phyloP scores from a whole-genome alignment of 2,797 vertebrate species.

The Saxicola maurus region DNA sequence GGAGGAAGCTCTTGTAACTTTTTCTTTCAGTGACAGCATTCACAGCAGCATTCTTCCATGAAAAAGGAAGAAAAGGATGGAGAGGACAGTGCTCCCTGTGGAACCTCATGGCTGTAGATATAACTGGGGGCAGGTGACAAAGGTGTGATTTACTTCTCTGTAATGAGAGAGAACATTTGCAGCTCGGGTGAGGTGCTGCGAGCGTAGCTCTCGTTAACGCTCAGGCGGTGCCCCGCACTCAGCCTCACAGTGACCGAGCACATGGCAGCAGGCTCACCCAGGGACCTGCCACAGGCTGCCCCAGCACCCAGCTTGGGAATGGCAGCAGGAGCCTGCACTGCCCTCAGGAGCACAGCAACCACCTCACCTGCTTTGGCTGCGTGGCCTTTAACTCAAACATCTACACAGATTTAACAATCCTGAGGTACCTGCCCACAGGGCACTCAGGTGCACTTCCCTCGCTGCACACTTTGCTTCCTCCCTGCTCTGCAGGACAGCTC shows the following conservation, averaged over 20 bases:
- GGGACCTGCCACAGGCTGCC: not conserved
- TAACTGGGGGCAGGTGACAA: not conserved
- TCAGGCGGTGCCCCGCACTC: accelerated
- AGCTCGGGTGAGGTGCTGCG: not conserved
- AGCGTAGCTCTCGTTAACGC: not conserved
- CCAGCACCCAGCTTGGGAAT: accelerated
- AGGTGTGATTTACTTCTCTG: not conserved
- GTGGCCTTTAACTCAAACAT: not conserved
- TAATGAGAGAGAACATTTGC: not conserved
- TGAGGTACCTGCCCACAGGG: not conserved
- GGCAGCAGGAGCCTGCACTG: not conserved
- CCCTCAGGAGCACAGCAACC: not conserved
- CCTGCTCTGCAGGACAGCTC: not conserved
- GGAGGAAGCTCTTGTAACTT: constrained; percentile 15
- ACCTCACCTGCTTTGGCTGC: accelerated
- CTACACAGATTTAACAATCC: not conserved
- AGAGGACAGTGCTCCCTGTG: not conserved
- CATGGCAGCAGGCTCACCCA: not conserved
- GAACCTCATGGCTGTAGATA: not conserved
- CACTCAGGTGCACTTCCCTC: accelerated
- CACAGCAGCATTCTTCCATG: constrained; percentile 9
- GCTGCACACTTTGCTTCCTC: not conserved
- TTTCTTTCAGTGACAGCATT: constrained; percentile 25
- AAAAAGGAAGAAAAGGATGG: not conserved
- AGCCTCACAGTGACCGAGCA: accelerated